These are phyloP conservation scores for Andrena fulva DNA, from an alignment of 2,888 invertebrate genomes.

Conservation along the genomic window DNA sequence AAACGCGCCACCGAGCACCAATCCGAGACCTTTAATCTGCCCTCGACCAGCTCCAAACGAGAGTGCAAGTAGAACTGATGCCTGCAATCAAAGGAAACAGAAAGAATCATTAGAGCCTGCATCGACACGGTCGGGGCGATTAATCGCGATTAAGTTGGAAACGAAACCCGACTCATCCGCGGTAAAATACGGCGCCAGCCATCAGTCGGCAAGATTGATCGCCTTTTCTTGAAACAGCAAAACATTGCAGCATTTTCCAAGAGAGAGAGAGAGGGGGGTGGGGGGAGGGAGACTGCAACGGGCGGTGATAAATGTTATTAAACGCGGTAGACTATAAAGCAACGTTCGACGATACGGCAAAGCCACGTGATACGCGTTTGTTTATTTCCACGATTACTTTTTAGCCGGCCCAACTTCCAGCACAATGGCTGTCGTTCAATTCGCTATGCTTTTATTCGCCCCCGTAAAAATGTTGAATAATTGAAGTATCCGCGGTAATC, in stretches of 20 bases:
- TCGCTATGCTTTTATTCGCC: not conserved
- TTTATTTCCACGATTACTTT: not conserved
- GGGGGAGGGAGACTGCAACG: not conserved
- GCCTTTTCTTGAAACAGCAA: not conserved
- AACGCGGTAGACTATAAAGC: slow-evolving; percentile 18
- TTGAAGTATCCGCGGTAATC: slow-evolving; percentile 22
- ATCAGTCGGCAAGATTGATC: not conserved
- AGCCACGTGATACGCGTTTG: not conserved
- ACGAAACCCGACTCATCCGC: not conserved
- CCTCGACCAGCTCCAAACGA: slow-evolving; percentile 91
- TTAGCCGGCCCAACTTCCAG: not conserved
- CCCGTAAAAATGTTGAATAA: slow-evolving; percentile 28
- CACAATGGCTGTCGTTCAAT: not conserved
- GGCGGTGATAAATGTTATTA: slow-evolving; percentile 5
- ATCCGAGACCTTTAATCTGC: slow-evolving; percentile 89
- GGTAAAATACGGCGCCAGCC: not conserved
- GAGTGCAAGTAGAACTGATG: slow-evolving; percentile 95
- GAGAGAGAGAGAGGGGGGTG: not conserved
- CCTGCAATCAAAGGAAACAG: slow-evolving; percentile 83
- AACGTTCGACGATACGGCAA: not conserved
- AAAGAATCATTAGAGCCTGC: not conserved
- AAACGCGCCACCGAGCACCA: slow-evolving; percentile 90
- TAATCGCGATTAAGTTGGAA: slow-evolving; percentile 55
- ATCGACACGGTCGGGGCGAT: slow-evolving; percentile 21
- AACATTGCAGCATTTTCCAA: not conserved